These are phyloP conservation scores for Vimba vimba DNA, from an alignment of 2,113 vertebrate species.

Conservation along the genomic window DNA sequence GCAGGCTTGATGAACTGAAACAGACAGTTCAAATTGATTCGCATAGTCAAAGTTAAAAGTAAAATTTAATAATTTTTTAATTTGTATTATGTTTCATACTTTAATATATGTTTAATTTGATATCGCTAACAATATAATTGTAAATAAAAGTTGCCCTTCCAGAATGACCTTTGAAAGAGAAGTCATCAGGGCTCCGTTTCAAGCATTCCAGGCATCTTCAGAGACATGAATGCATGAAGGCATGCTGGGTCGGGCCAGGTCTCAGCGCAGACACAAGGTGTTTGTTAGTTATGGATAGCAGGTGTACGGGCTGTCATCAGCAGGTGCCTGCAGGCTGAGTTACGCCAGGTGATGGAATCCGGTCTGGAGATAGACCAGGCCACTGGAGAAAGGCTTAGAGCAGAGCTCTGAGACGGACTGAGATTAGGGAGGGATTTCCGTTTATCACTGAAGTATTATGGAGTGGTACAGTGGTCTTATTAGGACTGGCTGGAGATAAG, in stretches of 20 bases:
- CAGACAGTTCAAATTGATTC: no score
- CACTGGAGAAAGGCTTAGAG: background rate
- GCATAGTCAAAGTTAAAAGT: background rate
- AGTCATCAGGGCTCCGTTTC: background rate
- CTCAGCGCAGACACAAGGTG: constrained; percentile 45
- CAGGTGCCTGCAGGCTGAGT: constrained; percentile 30
- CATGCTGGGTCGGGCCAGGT: constrained; percentile 23
- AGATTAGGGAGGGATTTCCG: background rate
- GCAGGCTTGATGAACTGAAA: no score
- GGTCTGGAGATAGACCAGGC: constrained; percentile 59
- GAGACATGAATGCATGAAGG: constrained; percentile 25
- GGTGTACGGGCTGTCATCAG: constrained; percentile 65
- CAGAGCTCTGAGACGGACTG: background rate
- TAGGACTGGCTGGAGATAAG: constrained; percentile 14
- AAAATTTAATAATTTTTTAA: background rate
- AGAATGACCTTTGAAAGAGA: constrained; percentile 20
- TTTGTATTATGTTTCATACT: no score
- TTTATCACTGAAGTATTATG: background rate
- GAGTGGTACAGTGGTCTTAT: background rate
- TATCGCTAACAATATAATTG: background rate
- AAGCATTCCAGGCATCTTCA: constrained; percentile 34
- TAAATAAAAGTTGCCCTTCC: constrained; percentile 2
- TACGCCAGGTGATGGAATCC: constrained; percentile 57
- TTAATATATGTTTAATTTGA: background rate
- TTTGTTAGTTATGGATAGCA: constrained; percentile 58